Evolutionary conservation across 2,888 invertebrate species (phyloP), one percentile per base, ranked within the genome.

Genomic region (Aspidiotus destructor): DNA sequence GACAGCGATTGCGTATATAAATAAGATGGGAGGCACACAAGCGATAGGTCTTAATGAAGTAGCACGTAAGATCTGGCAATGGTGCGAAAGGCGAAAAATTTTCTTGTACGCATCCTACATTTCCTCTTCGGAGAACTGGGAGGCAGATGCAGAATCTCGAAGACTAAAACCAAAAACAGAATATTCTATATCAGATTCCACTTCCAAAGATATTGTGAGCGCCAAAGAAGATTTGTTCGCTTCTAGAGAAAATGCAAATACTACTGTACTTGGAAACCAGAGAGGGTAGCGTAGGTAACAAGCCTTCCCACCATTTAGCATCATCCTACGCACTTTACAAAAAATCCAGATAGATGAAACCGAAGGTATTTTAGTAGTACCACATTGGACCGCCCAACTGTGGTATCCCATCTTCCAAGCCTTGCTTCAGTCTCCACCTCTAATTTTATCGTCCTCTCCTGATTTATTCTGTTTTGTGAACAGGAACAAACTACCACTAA

Each of bases 371-470:
- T 10, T 55, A 8, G 55, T 55, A n/a, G 15, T 55, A 8, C 55
- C 55, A 8, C 15, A 10, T 13, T 44, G 48, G 48, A 8, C 8
- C 8, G 16, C 10, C 8, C 55, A 55, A 55, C 55, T 15, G 9
- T 55, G 55, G 55, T 55, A 10, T 15, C 55, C 55, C 55, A 8
- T n/a, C 9, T 55, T 55, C 16, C 55, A n/a, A n/a, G n/a, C n/a
- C n/a, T n/a, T n/a, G n/a, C n/a, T n/a, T n/a, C n/a, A n/a, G n/a
- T n/a, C n/a, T n/a, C n/a, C n/a, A n/a, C n/a, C n/a, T n/a, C n/a
- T n/a, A n/a, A n/a, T n/a, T n/a, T n/a, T n/a, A n/a, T n/a, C n/a
- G n/a, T n/a, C n/a, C n/a, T n/a, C n/a, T n/a, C n/a, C n/a, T n/a
- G n/a, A n/a, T n/a, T n/a, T n/a, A n/a, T n/a, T n/a, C n/a, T n/a